Base-by-base conservation (phyloP, 2,113 vertebrate species). In the Rhegmatorhina hoffmannsi region DNA sequence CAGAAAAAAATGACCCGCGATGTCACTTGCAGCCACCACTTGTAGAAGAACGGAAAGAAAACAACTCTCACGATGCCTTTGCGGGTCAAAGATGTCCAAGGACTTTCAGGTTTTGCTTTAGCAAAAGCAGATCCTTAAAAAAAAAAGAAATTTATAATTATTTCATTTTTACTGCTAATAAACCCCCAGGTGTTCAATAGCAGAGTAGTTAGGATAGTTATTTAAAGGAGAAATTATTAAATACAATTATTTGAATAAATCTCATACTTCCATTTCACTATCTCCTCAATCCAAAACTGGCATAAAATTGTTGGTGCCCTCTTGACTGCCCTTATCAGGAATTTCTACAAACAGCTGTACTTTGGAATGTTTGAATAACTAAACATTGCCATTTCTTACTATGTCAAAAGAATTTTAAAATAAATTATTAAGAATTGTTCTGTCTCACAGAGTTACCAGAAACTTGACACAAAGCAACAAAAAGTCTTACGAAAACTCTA, bases 21-120 rank as follows among this genome's bases (percentile, higher is more conserved):
- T 52, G 99, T 99, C 92, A 99, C 99, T 98, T 99, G 99, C 95
- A 99, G 99, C 99, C 99, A 99, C 99, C 99, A 99, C 78, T 98
- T 98, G 94, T 98, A 99, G 98, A 99, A 99, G 98, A 99, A 99
- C 0, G 99, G 99, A 96, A 99, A 99, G 97, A 99, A 99, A 75
- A 99, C 99, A 59, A 99, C 99, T 92, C 99, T 97, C 95, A 99
- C 99, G 43, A 99, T 99, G 92, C 99, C 99, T 91, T 99, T 99
- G 96, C 99, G 98, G 72, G 99, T 99, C 97, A 99, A 98, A 47
- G 99, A 99, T 15, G 99, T 99, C 99, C 99, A 99, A 11, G 99
- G 99, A 95, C 99, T 99, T 98, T 99, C 99, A 21, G 99, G 99
- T 97, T 99, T 99, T 96, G 99, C 99, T 96, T 99, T 99, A 82